Evolutionary conservation across 2,888 invertebrate genomes (phyloP), one percentile per base, ranked within the genome.

Genomic region (Thumatha senex): DNA sequence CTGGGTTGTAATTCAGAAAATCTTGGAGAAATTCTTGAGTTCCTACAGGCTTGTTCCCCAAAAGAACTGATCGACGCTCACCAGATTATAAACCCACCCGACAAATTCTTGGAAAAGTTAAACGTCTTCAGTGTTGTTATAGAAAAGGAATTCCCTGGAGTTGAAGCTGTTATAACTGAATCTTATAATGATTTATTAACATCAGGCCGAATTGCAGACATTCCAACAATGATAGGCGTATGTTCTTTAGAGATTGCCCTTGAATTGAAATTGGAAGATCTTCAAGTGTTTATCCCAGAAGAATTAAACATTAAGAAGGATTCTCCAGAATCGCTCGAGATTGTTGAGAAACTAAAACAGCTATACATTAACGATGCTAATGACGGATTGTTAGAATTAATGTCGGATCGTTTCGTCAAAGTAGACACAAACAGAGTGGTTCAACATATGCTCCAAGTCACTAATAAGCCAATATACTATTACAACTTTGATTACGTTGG

Each of bases 401-500:
- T 83, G 0, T 89, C 90, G 0, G 91, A 91, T 35, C 60, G 64
- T 7, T 15, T 75, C 0, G 66, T 89, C 1, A 86, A 85, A 33
- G 57, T 85, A 0, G 82, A 76, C 30, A 82, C 77, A 0, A 78
- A 89, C 41, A 84, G 89, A 67, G 81, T 89, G 45, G 68, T 90
- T 0, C 78, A 86, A 50, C 82, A 84, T 50, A 61, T 90, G 14
- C 70, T 84, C 0, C 79, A 88, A 36, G 78, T 76, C 0, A 73
- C 82, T 0, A 89, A 82, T 13, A 82, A 80, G 15, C 89, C 89
- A 0, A 76, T 91, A 0, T 91, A 81, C 15, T 83, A 74, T 40
- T 91, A 89, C 63, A 89, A 84, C 30, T 91, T 91, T 48, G 89
- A 87, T 57, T 91, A 89, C 35, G 72, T 84, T 0, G 90, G 91